phyloP scores from a whole-genome alignment of 2,888 invertebrate species.

The Lacanobia oleracea region DNA sequence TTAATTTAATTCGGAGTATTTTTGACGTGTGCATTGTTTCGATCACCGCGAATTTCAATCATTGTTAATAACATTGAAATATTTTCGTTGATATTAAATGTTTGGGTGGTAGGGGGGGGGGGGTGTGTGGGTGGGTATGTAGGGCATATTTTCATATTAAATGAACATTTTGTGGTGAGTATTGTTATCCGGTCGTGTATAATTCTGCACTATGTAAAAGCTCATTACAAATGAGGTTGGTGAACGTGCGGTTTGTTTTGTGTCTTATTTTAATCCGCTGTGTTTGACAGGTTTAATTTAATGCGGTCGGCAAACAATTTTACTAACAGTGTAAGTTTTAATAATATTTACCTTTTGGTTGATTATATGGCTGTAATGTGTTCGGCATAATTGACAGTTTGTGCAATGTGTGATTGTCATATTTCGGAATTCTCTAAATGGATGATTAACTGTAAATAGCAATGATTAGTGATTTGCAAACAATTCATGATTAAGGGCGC shows the following conservation, averaged over 20 bases:
- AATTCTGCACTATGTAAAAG: constrained; percentile 72
- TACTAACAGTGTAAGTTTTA: constrained; percentile 34
- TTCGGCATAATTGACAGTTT: constrained; percentile 14
- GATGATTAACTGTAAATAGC: background rate
- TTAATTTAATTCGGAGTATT: constrained; percentile 22
- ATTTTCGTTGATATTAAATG: constrained; percentile 57
- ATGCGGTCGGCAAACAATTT: constrained; percentile 67
- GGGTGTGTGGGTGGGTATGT: constrained; percentile 11
- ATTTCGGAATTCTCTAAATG: background rate
- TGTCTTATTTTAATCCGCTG: constrained; percentile 75
- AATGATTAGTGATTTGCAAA: constrained; percentile 1
- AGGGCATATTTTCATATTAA: constrained; percentile 66
- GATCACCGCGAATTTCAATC: constrained; percentile 40
- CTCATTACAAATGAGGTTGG: constrained; percentile 79
- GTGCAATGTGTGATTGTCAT: constrained; percentile 3
- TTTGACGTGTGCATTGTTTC: constrained; percentile 37
- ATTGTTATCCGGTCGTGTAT: constrained; percentile 71
- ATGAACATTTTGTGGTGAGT: constrained; percentile 69
- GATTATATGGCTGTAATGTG: constrained; percentile 9
- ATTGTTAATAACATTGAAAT: constrained; percentile 48
- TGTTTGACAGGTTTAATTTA: constrained; percentile 74
- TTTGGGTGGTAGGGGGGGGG: constrained; percentile 24
- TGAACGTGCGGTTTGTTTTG: constrained; percentile 70
- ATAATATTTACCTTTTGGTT: constrained; percentile 35
- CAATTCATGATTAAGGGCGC: background rate